Evolutionary conservation across 2,888 invertebrate genomes (phyloP), one percentile per base, ranked within the genome.

Genomic region (Girardia tigrina): DNA sequence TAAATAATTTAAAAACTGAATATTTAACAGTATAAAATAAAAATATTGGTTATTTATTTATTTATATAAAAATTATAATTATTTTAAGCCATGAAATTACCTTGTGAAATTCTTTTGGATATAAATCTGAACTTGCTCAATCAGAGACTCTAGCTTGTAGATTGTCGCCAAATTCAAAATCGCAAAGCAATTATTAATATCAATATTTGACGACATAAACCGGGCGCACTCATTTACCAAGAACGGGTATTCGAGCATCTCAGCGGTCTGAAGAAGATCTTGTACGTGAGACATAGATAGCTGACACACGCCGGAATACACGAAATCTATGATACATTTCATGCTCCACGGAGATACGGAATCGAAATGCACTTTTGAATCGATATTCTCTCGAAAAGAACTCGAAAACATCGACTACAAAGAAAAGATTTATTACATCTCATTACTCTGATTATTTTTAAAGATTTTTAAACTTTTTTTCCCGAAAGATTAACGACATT

Each of bases 381-480:
- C 82, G 1, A 79, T 79, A 71, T 81, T 82, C 77, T 84, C 84
- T 71, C 80, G 79, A 36, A 84, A 77, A 75, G 82, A 81, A 77
- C 81, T 81, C 6, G 83, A 81, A 77, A 84, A 84, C 84, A 84
- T 83, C 23, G 84, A 83, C 73, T 76, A n/a, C n/a, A n/a, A n/a
- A n/a, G n/a, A n/a, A n/a, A n/a, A n/a, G n/a, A n/a, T n/a, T n/a
- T n/a, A n/a, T n/a, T n/a, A n/a, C n/a, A n/a, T n/a, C n/a, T n/a
- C n/a, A n/a, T n/a, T n/a, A n/a, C n/a, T n/a, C n/a, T n/a, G n/a
- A n/a, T n/a, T n/a, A n/a, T n/a, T n/a, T n/a, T n/a, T n/a, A n/a
- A n/a, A n/a, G n/a, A n/a, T n/a, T n/a, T n/a, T n/a, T n/a, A n/a
- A n/a, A n/a, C n/a, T n/a, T n/a, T n/a, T n/a, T n/a, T n/a, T n/a